Evolutionary conservation across 2,797 vertebrate genomes (phyloP).

Genomic region (Notoglanidium macrostoma): DNA sequence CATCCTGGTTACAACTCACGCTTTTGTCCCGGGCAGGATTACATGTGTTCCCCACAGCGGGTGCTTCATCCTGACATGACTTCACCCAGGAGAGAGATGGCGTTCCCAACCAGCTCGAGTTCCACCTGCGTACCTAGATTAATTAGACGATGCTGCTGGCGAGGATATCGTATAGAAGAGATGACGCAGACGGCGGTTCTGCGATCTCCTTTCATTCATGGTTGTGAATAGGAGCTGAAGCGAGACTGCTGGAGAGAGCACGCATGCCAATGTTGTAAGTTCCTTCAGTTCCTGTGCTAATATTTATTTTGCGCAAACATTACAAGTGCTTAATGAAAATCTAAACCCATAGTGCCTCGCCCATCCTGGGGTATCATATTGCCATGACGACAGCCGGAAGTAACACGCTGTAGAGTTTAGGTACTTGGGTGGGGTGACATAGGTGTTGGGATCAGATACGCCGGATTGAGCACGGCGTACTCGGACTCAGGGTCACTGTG

Average conservation of each 20-base stretch:
- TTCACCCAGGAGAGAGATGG: conserved; percentile 27
- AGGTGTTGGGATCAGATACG: neutral
- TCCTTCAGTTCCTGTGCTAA: neutral
- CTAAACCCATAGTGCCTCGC: neutral
- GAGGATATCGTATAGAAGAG: conserved; percentile 52
- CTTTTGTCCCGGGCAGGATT: conserved; percentile 58
- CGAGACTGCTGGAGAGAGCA: neutral
- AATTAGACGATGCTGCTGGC: conserved; percentile 50
- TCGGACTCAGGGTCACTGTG: neutral
- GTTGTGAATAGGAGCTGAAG: neutral
- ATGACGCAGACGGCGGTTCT: neutral
- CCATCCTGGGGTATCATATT: neutral
- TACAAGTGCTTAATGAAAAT: neutral
- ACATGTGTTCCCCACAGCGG: conserved; percentile 53
- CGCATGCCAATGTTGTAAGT: neutral
- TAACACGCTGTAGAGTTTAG: neutral
- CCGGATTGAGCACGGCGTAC: neutral
- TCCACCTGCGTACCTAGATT: neutral
- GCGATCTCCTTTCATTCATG: neutral
- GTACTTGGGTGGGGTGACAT: neutral
- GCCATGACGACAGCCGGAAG: neutral
- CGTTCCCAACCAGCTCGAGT: neutral
- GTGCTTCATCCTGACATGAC: conserved; percentile 38
- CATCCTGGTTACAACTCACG: conserved; percentile 58
- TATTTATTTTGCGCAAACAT: neutral